Base-by-base conservation (phyloP, 2,888 invertebrate species). In the Corbicula japonica region DNA sequence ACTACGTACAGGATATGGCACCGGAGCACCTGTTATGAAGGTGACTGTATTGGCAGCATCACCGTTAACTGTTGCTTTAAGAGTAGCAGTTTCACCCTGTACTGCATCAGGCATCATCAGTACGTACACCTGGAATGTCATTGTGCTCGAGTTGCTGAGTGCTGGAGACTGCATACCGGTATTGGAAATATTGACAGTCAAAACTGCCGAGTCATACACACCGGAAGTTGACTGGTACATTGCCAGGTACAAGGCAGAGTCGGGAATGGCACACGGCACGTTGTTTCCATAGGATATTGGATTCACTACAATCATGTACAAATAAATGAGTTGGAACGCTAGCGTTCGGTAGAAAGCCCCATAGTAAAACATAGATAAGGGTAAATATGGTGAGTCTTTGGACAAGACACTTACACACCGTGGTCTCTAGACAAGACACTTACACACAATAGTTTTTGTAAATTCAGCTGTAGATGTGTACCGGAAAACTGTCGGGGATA, bases 181-280 rank as follows among this genome's bases (percentile, higher is more conserved):
- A n/a, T 58, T 58, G 4, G 58, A 35, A 12, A 58, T 35, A 35
- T 58, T 58, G 18, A 35, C 35, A 8, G n/a, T 3, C 58, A 12
- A 58, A 6, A 12, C 23, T 4, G 58, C 58, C 1, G 8, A 21
- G 5, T 58, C 58, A n/a, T 21, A 35, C 5, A 58, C 5, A 58
- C 58, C 58, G 10, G 58, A n/a, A 21, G 5, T 15, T 2, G 35
- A 21, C 1, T 12, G 5, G 21, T 12, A n/a, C 18, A 35, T 38
- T 2, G 4, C 21, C 1, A 34, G 32, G 5, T 58, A 5, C n/a
- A 58, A 21, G 23, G 58, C 58, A 26, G 58, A 35, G 6, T 2
- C 10, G 5, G 58, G 58, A 35, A 58, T 58, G n/a, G 21, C 21
- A 21, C 58, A 58, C 30, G 58, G 58, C 3, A 58, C 38, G 21